A percentile compares a stretch with the other conserved stretches of the same genome.
phyloP scores from a whole-genome alignment of 2,797 vertebrate genomes.

The Neoniphon sammara region DNA sequence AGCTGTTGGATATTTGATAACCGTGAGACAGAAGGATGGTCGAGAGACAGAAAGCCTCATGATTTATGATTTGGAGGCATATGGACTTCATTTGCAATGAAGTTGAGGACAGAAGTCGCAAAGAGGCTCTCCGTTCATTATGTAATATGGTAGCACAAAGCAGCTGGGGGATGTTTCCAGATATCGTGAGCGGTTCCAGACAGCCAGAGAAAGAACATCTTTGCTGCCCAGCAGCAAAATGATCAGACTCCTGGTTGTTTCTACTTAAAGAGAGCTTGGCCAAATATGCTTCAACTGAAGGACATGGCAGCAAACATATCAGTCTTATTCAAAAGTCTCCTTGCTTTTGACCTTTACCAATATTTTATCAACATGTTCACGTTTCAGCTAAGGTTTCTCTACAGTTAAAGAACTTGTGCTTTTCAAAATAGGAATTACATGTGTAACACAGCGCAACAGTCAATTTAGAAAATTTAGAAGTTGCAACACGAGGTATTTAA shows the following conservation, averaged over 20 bases:
- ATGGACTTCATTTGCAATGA: constrained; percentile 31
- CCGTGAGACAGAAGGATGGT: constrained; percentile 64
- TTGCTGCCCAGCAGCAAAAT: constrained; percentile 5
- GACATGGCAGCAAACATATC: not conserved
- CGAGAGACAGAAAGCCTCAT: constrained; percentile 12
- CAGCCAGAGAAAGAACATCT: not conserved
- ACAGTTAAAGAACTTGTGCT: no score
- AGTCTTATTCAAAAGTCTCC: not conserved
- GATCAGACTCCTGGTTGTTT: not conserved
- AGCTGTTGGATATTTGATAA: constrained; percentile 80
- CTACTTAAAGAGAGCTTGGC: not conserved
- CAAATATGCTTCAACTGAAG: not conserved
- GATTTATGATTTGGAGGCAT: constrained; percentile 28
- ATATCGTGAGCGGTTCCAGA: constrained; percentile 25
- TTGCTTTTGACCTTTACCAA: not conserved
- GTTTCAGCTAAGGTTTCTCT: no score
- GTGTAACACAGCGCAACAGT: no score
- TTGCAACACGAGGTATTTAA: no score
- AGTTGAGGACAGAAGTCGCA: constrained; percentile 6
- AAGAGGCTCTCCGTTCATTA: not conserved
- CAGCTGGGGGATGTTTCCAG: constrained; percentile 38
- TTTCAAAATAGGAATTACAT: no score
- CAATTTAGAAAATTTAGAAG: no score
- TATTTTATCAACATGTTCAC: not conserved
- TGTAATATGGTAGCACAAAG: constrained; percentile 24